phyloP scores from a whole-genome alignment of 1,140 invertebrate species.

The Drosophila hydei region DNA sequence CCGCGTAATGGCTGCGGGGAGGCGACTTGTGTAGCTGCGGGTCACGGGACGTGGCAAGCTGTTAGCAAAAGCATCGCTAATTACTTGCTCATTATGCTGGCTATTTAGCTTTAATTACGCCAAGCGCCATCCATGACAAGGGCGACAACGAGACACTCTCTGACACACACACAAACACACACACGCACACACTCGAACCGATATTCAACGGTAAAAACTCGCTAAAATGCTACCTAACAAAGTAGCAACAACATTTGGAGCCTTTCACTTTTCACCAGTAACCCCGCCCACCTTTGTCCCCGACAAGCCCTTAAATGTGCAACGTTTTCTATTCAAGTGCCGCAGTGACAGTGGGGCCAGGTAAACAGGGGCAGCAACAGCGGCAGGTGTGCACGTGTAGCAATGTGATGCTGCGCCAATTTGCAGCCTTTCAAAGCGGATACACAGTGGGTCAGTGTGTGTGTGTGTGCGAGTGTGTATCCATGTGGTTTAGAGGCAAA shows the following conservation, averaged over 20 bases:
- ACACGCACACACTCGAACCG: slow-evolving; percentile 40
- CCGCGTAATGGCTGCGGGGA: slow-evolving; percentile 23
- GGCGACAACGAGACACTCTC: slow-evolving; percentile 48
- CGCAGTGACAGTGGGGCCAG: background rate
- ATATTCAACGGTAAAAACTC: slow-evolving; percentile 59
- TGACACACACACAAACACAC: slow-evolving; percentile 27
- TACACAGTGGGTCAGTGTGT: background rate
- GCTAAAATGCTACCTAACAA: slow-evolving; percentile 59
- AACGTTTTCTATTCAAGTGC: slow-evolving; percentile 68
- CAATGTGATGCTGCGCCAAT: slow-evolving; percentile 50
- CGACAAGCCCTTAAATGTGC: slow-evolving; percentile 54
- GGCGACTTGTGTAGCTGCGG: background rate
- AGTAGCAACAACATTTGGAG: slow-evolving; percentile 60
- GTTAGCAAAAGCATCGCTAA: slow-evolving; percentile 74
- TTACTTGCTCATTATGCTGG: slow-evolving; percentile 83
- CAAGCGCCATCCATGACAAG: slow-evolving; percentile 71
- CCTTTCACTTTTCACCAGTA: slow-evolving; percentile 75
- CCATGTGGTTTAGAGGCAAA: slow-evolving; percentile 4
- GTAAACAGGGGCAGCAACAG: background rate
- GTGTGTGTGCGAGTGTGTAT: background rate
- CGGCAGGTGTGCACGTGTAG: slow-evolving; percentile 13
- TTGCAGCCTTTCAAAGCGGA: slow-evolving; percentile 40
- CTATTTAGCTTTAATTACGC: slow-evolving; percentile 83
- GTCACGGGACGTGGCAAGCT: slow-evolving; percentile 42
- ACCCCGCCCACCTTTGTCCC: background rate